phyloP scores from a whole-genome alignment of 1,140 invertebrate species.

The Drosophila ohnishii region DNA sequence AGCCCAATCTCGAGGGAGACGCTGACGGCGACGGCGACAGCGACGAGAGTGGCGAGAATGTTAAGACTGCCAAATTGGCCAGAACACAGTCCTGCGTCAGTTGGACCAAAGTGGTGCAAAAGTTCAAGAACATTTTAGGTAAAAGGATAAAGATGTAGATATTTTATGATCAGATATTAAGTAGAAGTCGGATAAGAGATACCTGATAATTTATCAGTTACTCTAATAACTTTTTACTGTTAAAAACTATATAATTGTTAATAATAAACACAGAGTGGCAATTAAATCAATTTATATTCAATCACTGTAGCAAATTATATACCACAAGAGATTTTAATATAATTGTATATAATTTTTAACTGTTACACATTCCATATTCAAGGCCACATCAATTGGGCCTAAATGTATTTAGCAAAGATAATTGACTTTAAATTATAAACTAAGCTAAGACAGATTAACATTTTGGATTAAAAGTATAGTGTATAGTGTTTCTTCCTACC shows the following conservation, averaged over 20 bases:
- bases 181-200: background rate
- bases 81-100: conserved; percentile 79
- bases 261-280: background rate
- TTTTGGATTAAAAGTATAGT: background rate
- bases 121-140: conserved; percentile 81
- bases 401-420: background rate
- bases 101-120: conserved; percentile 81
- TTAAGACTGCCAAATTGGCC: conserved; percentile 70
- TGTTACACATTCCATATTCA: background rate
- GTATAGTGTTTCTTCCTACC: background rate
- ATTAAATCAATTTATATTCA: background rate
- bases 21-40: conserved; percentile 22
- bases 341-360: conserved; percentile 2
- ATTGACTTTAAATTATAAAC: background rate
- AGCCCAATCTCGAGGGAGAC: conserved; percentile 22
- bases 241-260: background rate
- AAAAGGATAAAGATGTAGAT: conserved; percentile 23
- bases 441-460: background rate
- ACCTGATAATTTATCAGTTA: background rate
- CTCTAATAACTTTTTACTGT: background rate
- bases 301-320: conserved; percentile 3
- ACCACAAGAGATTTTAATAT: background rate
- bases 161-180: background rate
- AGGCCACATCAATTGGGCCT: background rate
- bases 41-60: conserved; percentile 46